phyloP scores from a whole-genome alignment of 2,888 invertebrate species.

The Aleiodes alternator region DNA sequence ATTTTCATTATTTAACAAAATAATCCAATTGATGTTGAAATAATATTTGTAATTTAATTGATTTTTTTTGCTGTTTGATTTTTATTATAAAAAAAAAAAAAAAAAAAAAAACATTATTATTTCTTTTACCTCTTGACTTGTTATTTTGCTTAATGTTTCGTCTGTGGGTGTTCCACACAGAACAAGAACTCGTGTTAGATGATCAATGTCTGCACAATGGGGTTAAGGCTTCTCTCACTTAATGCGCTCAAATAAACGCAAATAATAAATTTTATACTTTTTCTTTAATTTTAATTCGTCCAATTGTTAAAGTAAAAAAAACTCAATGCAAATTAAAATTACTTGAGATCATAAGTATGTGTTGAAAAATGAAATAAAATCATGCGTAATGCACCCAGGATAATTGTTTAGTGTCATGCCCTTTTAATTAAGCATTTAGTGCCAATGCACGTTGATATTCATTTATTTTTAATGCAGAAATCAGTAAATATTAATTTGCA shows the following conservation, averaged over 20 bases:
- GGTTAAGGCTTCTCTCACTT: conserved; percentile 68
- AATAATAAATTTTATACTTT: conserved; percentile 1
- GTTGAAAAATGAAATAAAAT: background rate
- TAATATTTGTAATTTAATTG: background rate
- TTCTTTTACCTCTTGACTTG: conserved; percentile 88
- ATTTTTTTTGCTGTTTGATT: conserved; percentile 27
- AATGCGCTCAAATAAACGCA: conserved; percentile 28
- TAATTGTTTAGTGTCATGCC: conserved; percentile 14
- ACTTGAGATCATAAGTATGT: background rate
- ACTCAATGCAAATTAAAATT: background rate
- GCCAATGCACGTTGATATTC: background rate
- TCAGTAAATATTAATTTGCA: background rate
- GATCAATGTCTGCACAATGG: conserved; percentile 87
- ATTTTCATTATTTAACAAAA: conserved; percentile 18
- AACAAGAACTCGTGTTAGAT: conserved; percentile 91
- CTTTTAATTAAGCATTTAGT: conserved; percentile 13
- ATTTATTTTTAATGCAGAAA: background rate
- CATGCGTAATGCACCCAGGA: conserved; percentile 29
- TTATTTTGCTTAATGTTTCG: conserved; percentile 90
- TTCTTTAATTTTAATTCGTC: background rate
- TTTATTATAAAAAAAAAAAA: too few species aligned
- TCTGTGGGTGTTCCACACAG: conserved; percentile 91
- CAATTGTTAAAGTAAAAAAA: background rate
- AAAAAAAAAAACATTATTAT: too few species aligned
- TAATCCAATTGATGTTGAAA: conserved; percentile 13